Evolutionary conservation across 2,888 invertebrate genomes (phyloP).

Genomic region (Lasioglossum vierecki): DNA sequence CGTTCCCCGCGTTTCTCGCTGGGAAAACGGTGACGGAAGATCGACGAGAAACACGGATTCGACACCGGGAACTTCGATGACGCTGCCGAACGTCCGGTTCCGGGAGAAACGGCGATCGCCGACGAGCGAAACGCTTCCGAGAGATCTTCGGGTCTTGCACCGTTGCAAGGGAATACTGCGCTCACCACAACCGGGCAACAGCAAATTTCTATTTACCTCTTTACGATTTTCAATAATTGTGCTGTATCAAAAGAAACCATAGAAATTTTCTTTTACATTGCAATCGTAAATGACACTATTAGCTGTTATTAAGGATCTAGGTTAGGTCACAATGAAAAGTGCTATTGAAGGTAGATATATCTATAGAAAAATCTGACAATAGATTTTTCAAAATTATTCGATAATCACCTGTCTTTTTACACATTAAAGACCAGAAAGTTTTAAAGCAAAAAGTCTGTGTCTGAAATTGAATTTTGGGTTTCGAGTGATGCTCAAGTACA

Average conservation of each 20-base stretch:
- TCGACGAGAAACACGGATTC: conserved; percentile 18
- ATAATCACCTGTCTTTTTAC: too few relatives aligned
- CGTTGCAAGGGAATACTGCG: neutral
- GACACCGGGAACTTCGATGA: conserved; percentile 5
- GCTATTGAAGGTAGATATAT: too few relatives aligned
- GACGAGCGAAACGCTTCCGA: conserved; percentile 1
- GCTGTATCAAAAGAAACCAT: too few relatives aligned
- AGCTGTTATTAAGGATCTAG: too few relatives aligned
- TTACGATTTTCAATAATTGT: too few relatives aligned
- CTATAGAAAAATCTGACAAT: too few relatives aligned
- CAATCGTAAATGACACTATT: too few relatives aligned
- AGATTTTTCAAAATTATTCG: too few relatives aligned
- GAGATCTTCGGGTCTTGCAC: neutral
- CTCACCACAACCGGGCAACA: neutral
- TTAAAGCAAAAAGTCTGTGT: neutral
- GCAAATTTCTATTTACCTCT: neutral
- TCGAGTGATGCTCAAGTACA: neutral
- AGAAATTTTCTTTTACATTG: too few relatives aligned
- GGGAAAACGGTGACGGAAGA: conserved; percentile 16
- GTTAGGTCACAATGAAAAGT: too few relatives aligned
- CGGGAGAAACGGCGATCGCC: neutral
- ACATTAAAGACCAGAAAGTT: too few relatives aligned
- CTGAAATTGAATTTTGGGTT: neutral
- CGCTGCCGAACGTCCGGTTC: conserved; percentile 15
- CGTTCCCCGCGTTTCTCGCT: neutral